Conservation (phyloP, 2,797 vertebrate species). For the Sitta carolinensis region DNA sequence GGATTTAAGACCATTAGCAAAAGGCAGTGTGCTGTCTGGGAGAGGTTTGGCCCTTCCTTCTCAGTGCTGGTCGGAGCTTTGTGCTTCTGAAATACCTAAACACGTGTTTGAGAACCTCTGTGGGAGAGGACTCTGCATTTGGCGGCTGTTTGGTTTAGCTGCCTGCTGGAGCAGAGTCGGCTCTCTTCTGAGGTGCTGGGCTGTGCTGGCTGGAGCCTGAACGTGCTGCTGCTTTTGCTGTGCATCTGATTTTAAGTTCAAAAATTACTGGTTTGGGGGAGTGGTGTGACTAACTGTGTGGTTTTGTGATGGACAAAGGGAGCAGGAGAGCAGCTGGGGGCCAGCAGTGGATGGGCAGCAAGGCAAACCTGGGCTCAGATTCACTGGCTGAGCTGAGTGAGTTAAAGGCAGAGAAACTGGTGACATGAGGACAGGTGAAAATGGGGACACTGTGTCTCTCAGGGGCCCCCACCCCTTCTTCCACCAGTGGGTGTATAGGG, state of each 20-base stretch:
- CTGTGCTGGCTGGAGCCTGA: not conserved
- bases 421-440: not conserved
- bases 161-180: not conserved
- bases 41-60: not conserved
- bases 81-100: not conserved
- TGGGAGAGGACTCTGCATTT: not conserved
- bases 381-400: not conserved
- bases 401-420: not conserved
- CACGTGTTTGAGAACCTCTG: not conserved
- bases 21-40: not conserved
- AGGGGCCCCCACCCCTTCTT: not conserved
- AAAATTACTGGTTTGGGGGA: not conserved
- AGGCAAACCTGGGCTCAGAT: not conserved
- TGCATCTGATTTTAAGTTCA: not conserved
- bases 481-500: not conserved
- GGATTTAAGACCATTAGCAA: not conserved
- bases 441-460: not conserved
- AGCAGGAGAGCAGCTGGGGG: not conserved
- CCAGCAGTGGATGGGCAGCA: not conserved
- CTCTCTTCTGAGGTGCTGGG: fast-evolving
- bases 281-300: not conserved
- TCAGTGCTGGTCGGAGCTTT: not conserved
- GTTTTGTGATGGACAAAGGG: not conserved
- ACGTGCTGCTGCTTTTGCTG: not conserved
- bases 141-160: not conserved